Evolutionary conservation across 2,888 invertebrate species (phyloP).

Genomic region (Caenorhabditis doughertyi): DNA sequence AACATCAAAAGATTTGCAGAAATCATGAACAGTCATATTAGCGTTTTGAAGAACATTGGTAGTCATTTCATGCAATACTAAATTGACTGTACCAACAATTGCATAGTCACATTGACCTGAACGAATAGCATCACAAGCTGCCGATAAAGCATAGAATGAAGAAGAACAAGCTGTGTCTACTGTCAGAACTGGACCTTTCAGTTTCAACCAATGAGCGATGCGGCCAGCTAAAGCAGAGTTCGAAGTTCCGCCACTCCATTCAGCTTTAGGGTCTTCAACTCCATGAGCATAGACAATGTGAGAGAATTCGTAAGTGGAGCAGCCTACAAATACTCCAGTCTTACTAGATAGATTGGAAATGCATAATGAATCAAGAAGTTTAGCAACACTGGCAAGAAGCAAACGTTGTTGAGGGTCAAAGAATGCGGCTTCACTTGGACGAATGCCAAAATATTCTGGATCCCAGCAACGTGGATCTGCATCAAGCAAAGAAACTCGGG

Average conservation of each 20-base stretch:
- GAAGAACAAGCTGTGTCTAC: conserved; percentile 98
- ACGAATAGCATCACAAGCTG: conserved; percentile 86
- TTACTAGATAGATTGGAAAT: conserved; percentile 89
- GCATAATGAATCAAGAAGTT: conserved; percentile 85
- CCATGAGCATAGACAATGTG: conserved; percentile 68
- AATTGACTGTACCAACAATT: conserved; percentile 80
- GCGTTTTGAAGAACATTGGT: conserved; percentile 78
- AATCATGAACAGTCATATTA: conserved; percentile 76
- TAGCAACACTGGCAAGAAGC: conserved; percentile 84
- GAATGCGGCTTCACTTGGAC: conserved; percentile 84
- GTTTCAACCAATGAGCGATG: conserved; percentile 94
- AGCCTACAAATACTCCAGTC: conserved; percentile 96
- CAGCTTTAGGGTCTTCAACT: conserved; percentile 43
- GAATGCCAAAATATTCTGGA: conserved; percentile 83
- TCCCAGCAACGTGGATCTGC: conserved; percentile 79
- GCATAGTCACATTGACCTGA: conserved; percentile 70
- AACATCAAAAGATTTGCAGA: conserved; percentile 81
- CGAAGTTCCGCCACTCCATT: conserved; percentile 91
- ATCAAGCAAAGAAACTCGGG: conserved; percentile 58
- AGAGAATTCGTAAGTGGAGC: conserved; percentile 83
- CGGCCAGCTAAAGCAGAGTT: conserved; percentile 93
- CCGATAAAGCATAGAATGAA: conserved; percentile 87
- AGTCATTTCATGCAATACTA: conserved; percentile 79
- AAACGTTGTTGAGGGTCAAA: conserved; percentile 95
- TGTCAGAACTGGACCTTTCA: conserved; percentile 94